Evolutionary conservation across 1,140 invertebrate species (phyloP), one percentile per base, ranked within the genome.

Genomic region (Pantala flavescens): DNA sequence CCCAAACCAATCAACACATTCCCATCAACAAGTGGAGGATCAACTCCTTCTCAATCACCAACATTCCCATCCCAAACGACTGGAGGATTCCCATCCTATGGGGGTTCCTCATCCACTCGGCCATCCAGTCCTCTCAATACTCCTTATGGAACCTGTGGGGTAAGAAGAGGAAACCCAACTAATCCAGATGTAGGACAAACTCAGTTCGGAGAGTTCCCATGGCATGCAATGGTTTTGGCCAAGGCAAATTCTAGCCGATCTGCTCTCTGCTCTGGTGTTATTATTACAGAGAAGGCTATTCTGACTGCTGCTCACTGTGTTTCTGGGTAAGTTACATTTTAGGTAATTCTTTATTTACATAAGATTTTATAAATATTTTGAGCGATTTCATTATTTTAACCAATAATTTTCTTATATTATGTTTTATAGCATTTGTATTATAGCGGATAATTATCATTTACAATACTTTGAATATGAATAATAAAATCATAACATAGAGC

Each of bases 221-320:
- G 93, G 93, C 91, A 93, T 80, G 90, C 89, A 0, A 89, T 92
- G 87, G 84, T 93, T 43, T 78, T 90, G 0, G 84, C 87, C 19
- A 86, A 87, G 73, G 84, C 84, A 0, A 88, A 90, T 78, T 5
- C 42, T 0, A 42, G 81, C 79, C 83, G 85, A 81, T 86, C 87
- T 80, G 83, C 90, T 16, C 81, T 93, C 2, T 95, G 93, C 79
- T 91, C 92, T 14, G 93, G 91, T 74, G 90, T 88, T 3, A 87
- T 95, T 71, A 88, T 94, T 55, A 84, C 88, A 73, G 84, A 85
- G 14, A 87, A 90, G 78, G 89, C 90, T 43, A 87, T 95, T 7
- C 78, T 93, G 0, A 94, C 93, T 0, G 86, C 91, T 7, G 92
- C 92, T 72, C 88, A 91, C 78, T 95, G 94, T 79, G 86, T 96